A percentile compares a stretch with the other conserved stretches of the same genome.
Evolutionary conservation across 2,113 vertebrate genomes (phyloP).

Genomic region (Acanthisitta chloris): DNA sequence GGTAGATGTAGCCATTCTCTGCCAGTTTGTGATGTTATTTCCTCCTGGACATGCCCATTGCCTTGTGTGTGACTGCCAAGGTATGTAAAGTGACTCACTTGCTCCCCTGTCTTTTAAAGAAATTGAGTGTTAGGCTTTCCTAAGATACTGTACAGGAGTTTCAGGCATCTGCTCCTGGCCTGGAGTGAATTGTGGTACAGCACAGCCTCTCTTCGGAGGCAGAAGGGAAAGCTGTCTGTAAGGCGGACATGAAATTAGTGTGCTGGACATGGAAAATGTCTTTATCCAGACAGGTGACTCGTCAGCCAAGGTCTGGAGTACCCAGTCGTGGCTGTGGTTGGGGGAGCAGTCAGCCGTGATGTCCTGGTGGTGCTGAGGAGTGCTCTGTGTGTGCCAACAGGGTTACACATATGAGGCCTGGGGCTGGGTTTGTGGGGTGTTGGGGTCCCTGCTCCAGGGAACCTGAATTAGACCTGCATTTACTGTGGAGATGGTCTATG

Average conservation of each 20-base stretch:
- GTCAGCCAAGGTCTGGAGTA: background rate
- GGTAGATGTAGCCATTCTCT: background rate
- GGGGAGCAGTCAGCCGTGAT: accelerated
- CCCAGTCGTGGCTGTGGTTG: accelerated
- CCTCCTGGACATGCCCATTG: background rate
- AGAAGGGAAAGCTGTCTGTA: background rate
- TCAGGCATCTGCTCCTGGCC: background rate
- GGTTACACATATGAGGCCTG: background rate
- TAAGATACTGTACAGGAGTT: background rate
- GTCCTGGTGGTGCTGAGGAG: background rate
- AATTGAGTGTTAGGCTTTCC: background rate
- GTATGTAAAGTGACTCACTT: constrained; percentile 13
- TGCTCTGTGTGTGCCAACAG: accelerated
- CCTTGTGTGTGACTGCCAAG: background rate
- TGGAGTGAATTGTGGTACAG: background rate
- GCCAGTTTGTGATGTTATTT: constrained; percentile 6
- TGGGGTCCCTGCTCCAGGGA: background rate
- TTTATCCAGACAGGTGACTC: background rate
- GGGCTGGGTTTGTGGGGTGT: background rate
- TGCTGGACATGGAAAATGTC: background rate
- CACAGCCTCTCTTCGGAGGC: background rate
- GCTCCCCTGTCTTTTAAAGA: background rate
- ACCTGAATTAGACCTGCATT: background rate
- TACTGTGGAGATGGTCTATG: background rate
- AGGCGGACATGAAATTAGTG: background rate